Evolutionary conservation across 2,888 invertebrate species (phyloP), one percentile per base, ranked within the genome.

Genomic region (Napeogenes sylphis): DNA sequence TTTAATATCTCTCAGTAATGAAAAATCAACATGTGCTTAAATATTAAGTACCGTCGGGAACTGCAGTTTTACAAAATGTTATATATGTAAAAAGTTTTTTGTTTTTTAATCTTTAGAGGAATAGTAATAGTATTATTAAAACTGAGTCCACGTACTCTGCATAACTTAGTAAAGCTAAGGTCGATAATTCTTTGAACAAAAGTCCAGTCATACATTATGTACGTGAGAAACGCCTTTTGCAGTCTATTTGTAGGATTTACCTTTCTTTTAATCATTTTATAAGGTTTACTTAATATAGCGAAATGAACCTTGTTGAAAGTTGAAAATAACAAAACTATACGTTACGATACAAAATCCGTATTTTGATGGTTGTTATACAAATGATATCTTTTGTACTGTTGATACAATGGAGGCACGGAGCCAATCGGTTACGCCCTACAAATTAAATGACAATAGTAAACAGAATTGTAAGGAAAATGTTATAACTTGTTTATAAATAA

Each of bases 221-320:
- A 68, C 61, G 51, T 61, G 65, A 12, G 67, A 64, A 64, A 30
- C 56, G 47, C 64, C 65, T 59, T 61, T 63, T 66, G 67, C 56
- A 30, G 45, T 56, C 62, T 62, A 61, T 66, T 64, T 63, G 60
- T 55, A 35, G 46, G 55, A 47, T 53, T 59, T 55, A 45, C 47
- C 60, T 66, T 58, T 59, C 33, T 54, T 54, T 30, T 12, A 35
- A 42, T 13, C 30, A n/a, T 55, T 61, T 35, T 59, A 14, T 10
- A 56, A 45, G 33, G 46, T 51, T 61, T 56, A 58, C 42, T 3
- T 42, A 3, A 10, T 10, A 42, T 42, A 35, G 3, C 0, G 4
- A 10, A 42, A 12, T 10, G 42, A 10, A 42, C 12, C 12, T 42
- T 42, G 30, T 30, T 10, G 2, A 35, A 35, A 2, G 30, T 30